These are phyloP conservation scores for Dolichopus griseipennis DNA, from an alignment of 2,888 invertebrate genomes.

Conservation along the genomic window DNA sequence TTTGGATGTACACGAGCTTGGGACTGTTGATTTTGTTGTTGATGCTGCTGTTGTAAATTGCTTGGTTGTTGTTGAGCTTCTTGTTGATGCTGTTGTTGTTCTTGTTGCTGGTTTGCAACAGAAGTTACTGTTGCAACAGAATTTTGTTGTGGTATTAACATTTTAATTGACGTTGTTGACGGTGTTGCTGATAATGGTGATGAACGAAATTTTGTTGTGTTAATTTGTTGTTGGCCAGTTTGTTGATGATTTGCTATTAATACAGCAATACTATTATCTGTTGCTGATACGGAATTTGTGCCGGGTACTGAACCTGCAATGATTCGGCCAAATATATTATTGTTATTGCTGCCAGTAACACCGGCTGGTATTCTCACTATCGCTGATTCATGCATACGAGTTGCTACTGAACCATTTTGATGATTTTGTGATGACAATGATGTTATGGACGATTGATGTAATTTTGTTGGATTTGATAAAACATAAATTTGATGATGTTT, in stretches of 20 bases:
- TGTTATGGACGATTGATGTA: slow-evolving; percentile 2
- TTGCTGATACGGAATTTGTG: background rate
- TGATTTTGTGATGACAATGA: slow-evolving; percentile 8
- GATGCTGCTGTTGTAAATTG: slow-evolving; percentile 41
- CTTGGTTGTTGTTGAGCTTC: slow-evolving; percentile 43
- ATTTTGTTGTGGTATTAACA: slow-evolving; percentile 44
- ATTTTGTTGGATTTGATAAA: slow-evolving; percentile 27
- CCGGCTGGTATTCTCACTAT: slow-evolving; percentile 23
- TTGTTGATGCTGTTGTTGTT: slow-evolving; percentile 46
- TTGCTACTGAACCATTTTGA: slow-evolving; percentile 20
- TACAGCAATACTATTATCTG: slow-evolving; percentile 22
- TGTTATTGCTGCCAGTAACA: slow-evolving; percentile 31
- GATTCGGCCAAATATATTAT: slow-evolving; percentile 34
- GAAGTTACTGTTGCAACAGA: slow-evolving; percentile 41
- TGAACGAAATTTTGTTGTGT: slow-evolving; percentile 20
- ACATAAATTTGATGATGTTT: slow-evolving; percentile 27
- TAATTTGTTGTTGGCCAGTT: slow-evolving; percentile 12
- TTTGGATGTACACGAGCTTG: slow-evolving; percentile 72
- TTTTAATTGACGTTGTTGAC: slow-evolving; percentile 20
- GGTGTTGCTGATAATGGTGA: slow-evolving; percentile 12
- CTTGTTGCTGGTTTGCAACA: slow-evolving; percentile 43
- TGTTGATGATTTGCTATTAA: slow-evolving; percentile 25
- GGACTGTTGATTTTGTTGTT: slow-evolving; percentile 23
- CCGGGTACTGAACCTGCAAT: slow-evolving; percentile 29
- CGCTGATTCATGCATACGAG: background rate